These are phyloP conservation scores for Noctilio leporinus DNA, from an alignment of 2,113 vertebrate species.

Conservation along the genomic window DNA sequence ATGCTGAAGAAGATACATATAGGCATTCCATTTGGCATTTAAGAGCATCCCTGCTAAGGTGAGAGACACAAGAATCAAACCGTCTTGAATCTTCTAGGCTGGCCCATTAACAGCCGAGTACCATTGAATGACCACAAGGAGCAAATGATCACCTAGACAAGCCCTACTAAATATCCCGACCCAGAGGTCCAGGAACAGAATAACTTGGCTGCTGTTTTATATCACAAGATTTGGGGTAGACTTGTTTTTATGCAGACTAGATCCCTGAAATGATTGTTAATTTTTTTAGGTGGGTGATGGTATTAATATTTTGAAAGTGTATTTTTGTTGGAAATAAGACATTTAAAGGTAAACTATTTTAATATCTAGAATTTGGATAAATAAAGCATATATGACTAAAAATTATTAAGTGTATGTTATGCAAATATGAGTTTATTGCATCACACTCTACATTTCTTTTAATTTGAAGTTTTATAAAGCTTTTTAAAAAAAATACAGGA, in stretches of 20 bases:
- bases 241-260: not conserved
- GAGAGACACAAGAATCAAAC: not conserved
- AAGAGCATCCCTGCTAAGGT: not conserved
- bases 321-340: not conserved
- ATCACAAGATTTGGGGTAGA: not conserved
- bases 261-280: not conserved
- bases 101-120: not conserved
- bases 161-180: not conserved
- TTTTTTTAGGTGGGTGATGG: not conserved
- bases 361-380: not conserved
- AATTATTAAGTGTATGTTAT: not conserved
- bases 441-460: not conserved
- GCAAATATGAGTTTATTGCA: not conserved
- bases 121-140: not conserved
- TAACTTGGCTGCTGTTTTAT: not conserved
- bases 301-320: not conserved
- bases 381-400: not conserved
- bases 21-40: not conserved
- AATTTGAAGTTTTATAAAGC: not conserved
- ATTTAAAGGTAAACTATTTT: not conserved
- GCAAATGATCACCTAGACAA: not conserved
- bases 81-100: not conserved
- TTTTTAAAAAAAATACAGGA: not conserved
- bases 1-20: not conserved
- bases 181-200: not conserved